Conservation (phyloP, 1,140 invertebrate genomes). For the Platorchestia sp. region DNA sequence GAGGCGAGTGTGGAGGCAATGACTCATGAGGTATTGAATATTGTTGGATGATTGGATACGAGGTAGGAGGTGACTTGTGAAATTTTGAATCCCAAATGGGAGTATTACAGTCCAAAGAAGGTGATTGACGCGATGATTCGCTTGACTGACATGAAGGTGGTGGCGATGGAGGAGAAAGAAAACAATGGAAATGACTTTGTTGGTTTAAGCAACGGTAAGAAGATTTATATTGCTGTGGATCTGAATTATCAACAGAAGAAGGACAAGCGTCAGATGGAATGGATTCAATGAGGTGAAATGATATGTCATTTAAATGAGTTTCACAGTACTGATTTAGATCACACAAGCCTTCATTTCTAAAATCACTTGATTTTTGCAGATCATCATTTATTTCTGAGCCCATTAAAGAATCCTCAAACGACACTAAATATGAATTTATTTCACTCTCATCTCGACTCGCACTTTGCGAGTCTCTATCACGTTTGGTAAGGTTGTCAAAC, state of each 20-base stretch:
- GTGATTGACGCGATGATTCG: not conserved
- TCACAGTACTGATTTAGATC: not conserved
- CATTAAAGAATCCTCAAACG: constrained; percentile 13
- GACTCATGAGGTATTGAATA: not conserved
- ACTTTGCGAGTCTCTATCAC: not conserved
- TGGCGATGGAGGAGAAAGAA: not conserved
- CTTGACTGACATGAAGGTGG: not conserved
- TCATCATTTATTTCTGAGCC: not conserved
- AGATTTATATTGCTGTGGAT: not conserved
- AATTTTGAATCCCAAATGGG: too few relatives aligned
- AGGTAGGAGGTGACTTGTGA: not conserved
- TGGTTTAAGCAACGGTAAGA: not conserved
- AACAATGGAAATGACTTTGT: not conserved
- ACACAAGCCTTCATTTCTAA: not conserved
- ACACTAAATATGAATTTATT: not conserved
- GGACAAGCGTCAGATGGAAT: not conserved
- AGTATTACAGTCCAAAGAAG: too few relatives aligned
- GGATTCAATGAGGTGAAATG: constrained; percentile 20
- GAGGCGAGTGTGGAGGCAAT: not conserved
- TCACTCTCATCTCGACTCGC: not conserved
- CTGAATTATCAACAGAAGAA: not conserved
- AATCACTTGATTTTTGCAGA: not conserved
- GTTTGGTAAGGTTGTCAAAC: not conserved
- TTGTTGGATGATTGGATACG: not conserved
- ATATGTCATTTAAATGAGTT: not conserved